Evolutionary conservation across 1,140 invertebrate species (phyloP).

Genomic region (Pectinophora gossypiella): DNA sequence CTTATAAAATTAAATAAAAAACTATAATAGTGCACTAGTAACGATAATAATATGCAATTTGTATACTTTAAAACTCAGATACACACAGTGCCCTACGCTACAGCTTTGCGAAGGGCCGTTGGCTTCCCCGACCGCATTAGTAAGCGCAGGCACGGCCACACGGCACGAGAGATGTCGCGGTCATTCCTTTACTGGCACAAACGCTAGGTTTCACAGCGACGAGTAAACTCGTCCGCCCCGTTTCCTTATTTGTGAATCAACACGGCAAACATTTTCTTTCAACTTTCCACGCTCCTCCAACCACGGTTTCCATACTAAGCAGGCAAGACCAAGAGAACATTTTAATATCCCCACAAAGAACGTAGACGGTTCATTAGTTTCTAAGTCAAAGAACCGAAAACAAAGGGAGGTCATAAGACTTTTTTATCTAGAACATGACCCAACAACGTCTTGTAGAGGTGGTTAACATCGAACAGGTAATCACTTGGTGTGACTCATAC

Average conservation of each 20-base stretch:
- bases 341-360: too few species aligned
- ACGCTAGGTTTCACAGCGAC: conserved; percentile 7
- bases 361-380: too few species aligned
- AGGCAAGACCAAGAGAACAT: not conserved
- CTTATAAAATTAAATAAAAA: too few species aligned
- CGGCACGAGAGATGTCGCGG: conserved; percentile 17
- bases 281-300: conserved; percentile 2
- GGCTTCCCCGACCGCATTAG: not conserved
- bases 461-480: conserved; percentile 6
- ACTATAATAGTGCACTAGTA: too few species aligned
- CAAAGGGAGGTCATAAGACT: not conserved
- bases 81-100: too few species aligned
- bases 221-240: conserved; percentile 15
- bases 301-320: conserved; percentile 2
- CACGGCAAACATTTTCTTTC: conserved; percentile 21
- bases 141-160: not conserved
- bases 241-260: conserved; percentile 25
- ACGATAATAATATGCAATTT: too few species aligned
- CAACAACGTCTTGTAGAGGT: conserved; percentile 2
- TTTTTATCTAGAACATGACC: conserved; percentile 5
- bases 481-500: not conserved
- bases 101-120: too few species aligned
- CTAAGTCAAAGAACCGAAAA: too few species aligned
- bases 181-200: conserved; percentile 17
- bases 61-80: too few species aligned